Percentiles rank a stretch among this genome's conserved stretches.
Evolutionary conservation across 2,113 vertebrate species (phyloP).

Genomic region (Apteryx owenii): DNA sequence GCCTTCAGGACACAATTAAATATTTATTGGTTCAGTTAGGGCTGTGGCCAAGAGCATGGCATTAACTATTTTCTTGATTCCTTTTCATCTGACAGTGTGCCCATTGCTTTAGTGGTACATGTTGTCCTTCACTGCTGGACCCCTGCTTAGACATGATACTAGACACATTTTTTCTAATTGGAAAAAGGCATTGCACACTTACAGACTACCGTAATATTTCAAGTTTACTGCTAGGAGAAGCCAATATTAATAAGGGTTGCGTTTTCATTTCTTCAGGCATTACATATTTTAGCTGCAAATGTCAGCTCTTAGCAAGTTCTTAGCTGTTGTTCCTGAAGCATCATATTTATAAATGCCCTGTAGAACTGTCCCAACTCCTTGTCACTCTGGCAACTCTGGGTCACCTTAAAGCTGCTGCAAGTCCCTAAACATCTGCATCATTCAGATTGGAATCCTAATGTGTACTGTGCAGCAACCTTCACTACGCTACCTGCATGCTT

Average conservation of each 20-base stretch:
- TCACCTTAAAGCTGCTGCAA: constrained; percentile 57
- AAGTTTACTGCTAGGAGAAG: constrained; percentile 22
- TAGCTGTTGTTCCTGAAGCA: constrained; percentile 16
- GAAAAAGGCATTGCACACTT: constrained; percentile 3
- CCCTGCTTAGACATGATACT: not conserved
- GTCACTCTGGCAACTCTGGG: constrained; percentile 30
- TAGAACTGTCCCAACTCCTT: constrained; percentile 29
- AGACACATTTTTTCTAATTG: constrained; percentile 16
- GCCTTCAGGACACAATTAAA: not conserved
- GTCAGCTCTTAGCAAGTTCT: constrained; percentile 4
- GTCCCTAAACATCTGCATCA: constrained; percentile 50
- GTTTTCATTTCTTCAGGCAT: constrained; percentile 28
- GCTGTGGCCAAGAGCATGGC: not conserved
- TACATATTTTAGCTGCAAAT: constrained; percentile 40
- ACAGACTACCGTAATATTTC: not conserved
- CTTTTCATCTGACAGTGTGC: not conserved
- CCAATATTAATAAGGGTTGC: not conserved
- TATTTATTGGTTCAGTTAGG: not conserved
- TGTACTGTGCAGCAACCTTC: not conserved
- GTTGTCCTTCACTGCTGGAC: not conserved
- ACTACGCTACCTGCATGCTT: constrained; percentile 16
- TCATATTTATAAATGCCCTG: constrained; percentile 5
- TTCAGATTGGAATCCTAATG: constrained; percentile 67
- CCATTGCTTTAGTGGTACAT: not conserved
- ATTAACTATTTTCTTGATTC: not conserved